phyloP scores from a whole-genome alignment of 2,113 vertebrate species.

The Brachyhypopomus occidentalis region DNA sequence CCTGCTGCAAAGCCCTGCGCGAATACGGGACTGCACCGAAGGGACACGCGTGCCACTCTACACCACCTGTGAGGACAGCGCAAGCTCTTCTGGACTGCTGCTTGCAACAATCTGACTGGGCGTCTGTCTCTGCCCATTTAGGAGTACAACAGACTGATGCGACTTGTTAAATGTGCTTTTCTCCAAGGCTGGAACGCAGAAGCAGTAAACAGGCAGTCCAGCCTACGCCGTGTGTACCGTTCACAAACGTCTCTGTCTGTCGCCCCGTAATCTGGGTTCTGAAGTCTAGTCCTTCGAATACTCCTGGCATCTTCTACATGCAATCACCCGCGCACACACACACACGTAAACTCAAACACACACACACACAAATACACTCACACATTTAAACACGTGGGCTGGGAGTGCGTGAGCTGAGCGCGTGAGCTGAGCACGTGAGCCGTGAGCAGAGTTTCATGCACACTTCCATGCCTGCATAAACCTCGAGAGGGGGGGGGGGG shows the following conservation, averaged over 20 bases:
- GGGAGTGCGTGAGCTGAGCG: constrained; percentile 8
- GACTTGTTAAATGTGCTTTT: constrained; percentile 24
- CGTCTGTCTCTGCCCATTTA: constrained; percentile 35
- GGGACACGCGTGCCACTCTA: constrained; percentile 49
- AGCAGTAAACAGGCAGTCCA: neutral
- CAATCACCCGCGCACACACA: constrained; percentile 29
- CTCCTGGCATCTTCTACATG: constrained; percentile 26
- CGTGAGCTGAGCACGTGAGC: neutral
- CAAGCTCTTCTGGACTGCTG: constrained; percentile 25
- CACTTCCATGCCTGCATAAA: constrained; percentile 29
- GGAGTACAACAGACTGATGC: constrained; percentile 23
- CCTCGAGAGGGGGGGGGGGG: constrained; percentile 13
- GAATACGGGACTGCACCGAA: constrained; percentile 51
- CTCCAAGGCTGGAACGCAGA: neutral
- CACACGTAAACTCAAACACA: constrained; percentile 29
- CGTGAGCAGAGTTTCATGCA: constrained; percentile 41
- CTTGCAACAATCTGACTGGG: constrained; percentile 39
- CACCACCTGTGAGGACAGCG: constrained; percentile 40
- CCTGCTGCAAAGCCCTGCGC: constrained; percentile 50
- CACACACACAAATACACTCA: constrained; percentile 40
- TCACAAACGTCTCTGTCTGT: constrained; percentile 1
- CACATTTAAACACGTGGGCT: constrained; percentile 26
- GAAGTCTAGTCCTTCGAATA: neutral
- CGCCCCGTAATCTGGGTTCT: neutral
- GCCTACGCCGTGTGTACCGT: neutral